phyloP scores from a whole-genome alignment of 2,797 vertebrate genomes.

The Danio aesculapii region DNA sequence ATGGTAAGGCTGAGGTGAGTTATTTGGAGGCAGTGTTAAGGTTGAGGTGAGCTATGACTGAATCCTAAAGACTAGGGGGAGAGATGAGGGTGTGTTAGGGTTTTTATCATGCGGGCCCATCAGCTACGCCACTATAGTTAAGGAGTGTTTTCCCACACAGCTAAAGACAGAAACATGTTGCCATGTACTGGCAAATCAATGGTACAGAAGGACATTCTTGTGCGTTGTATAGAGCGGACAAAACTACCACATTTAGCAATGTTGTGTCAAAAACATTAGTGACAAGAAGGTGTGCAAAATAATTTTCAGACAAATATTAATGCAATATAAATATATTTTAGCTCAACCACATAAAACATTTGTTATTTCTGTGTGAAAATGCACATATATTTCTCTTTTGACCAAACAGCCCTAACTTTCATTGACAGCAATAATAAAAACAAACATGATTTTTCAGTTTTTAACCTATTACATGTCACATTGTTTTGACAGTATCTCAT shows the following conservation, averaged over 20 bases:
- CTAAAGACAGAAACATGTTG: no score
- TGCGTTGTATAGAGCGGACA: neutral
- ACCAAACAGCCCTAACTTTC: conserved; percentile 51
- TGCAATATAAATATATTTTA: conserved; percentile 80
- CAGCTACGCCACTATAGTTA: no score
- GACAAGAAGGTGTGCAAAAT: neutral
- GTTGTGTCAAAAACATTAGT: neutral
- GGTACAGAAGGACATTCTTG: no score
- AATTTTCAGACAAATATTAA: conserved; percentile 40
- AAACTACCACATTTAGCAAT: no score
- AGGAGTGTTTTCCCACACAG: no score
- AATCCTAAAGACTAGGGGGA: no score
- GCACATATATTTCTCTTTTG: conserved; percentile 71
- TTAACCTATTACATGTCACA: conserved; percentile 5
- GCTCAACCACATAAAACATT: conserved; percentile 74
- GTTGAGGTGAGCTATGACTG: no score
- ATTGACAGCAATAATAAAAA: conserved; percentile 4
- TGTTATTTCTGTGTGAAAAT: conserved; percentile 77
- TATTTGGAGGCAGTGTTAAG: no score
- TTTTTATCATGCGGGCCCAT: no score
- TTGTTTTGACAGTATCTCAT: conserved; percentile 26
- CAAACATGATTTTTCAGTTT: conserved; percentile 6
- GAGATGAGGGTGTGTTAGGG: no score
- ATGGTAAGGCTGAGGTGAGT: no score
- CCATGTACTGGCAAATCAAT: no score